Conservation (phyloP, 2,113 vertebrate species). For the Amblyornis subalaris region DNA sequence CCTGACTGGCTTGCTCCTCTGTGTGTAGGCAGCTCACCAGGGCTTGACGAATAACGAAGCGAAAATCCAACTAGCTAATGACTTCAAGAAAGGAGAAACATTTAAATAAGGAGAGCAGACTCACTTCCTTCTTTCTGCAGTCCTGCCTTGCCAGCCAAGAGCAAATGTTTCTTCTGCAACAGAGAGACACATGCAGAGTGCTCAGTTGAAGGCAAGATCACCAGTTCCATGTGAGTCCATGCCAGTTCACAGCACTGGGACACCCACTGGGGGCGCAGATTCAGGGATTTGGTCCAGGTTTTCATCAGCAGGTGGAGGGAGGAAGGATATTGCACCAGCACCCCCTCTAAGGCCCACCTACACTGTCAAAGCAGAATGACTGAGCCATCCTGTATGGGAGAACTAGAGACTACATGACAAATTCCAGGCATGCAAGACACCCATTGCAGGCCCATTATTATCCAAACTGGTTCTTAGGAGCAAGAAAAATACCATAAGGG, state of each 20-base stretch:
- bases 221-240: not conserved
- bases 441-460: not conserved
- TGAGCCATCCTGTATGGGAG: not conserved
- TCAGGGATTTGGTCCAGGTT: not conserved
- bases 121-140: not conserved
- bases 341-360: not conserved
- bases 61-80: not conserved
- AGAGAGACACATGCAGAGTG: not conserved
- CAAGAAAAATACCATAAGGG: not conserved
- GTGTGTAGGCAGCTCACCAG: not conserved
- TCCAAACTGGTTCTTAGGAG: not conserved
- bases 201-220: not conserved
- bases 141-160: not conserved
- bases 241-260: not conserved
- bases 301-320: not conserved
- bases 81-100: not conserved
- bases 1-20: not conserved
- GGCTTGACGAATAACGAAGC: not conserved
- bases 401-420: not conserved
- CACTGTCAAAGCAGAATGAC: not conserved
- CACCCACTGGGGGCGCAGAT: not conserved
- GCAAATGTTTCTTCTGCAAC: not conserved
- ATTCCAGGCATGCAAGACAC: fast-evolving
- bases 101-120: not conserved
- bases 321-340: not conserved